phyloP scores from a whole-genome alignment of 2,113 vertebrate species.

The Eulemur macaco region DNA sequence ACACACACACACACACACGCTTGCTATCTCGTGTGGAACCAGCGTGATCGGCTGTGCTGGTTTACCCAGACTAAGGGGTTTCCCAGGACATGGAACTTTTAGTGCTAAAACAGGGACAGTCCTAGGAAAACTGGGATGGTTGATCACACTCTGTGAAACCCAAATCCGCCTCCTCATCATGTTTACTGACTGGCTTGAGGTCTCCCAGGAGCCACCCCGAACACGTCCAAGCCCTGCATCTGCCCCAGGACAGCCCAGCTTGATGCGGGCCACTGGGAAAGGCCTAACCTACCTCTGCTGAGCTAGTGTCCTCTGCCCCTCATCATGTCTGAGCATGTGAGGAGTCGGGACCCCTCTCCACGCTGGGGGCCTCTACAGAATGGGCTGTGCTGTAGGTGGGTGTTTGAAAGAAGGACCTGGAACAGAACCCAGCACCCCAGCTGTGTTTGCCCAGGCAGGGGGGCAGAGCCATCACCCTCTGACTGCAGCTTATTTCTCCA shows the following conservation, averaged over 20 bases:
- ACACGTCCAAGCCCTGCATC: background rate
- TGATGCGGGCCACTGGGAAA: background rate
- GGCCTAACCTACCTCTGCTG: too few species aligned
- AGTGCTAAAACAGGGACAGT: background rate
- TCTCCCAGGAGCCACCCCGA: background rate
- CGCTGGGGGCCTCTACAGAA: background rate
- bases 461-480: background rate
- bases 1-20: too few species aligned
- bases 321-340: rapidly evolving
- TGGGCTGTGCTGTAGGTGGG: background rate
- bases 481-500: background rate
- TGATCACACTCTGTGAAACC: background rate
- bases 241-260: background rate
- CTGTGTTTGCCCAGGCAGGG: background rate
- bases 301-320: background rate
- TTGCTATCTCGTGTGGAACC: background rate
- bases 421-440: background rate
- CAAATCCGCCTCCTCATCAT: background rate
- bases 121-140: background rate
- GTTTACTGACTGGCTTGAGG: background rate
- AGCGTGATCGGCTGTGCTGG: background rate
- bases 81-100: background rate
- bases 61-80: background rate
- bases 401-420: background rate
- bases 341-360: background rate